Conservation (phyloP, 2,113 vertebrate species). For the Brachirus orientalis region DNA sequence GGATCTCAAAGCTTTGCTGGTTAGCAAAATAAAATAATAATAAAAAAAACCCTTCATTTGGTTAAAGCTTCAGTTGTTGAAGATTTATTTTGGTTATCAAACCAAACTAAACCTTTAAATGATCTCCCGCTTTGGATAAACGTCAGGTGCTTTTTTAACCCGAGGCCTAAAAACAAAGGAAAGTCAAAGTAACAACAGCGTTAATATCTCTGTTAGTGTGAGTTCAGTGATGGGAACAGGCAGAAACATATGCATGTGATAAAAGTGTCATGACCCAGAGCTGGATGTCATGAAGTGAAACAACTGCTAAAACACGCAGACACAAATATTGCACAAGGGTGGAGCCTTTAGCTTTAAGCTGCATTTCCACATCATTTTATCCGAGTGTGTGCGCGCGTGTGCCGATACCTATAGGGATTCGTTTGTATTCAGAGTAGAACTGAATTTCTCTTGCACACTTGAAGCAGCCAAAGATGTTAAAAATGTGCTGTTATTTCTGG, state of each 20-base stretch:
- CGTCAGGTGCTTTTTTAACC: no score
- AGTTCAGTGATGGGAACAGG: neutral
- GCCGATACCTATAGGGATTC: no score
- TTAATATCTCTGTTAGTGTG: neutral
- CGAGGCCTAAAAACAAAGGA: no score
- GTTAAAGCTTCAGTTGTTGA: no score
- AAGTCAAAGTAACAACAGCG: constrained; percentile 1
- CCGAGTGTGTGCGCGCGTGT: no score
- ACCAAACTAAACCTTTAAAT: neutral
- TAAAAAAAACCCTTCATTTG: no score
- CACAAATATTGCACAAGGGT: neutral
- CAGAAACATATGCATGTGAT: constrained; percentile 11
- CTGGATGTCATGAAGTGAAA: neutral
- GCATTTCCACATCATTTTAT: neutral
- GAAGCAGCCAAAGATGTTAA: no score
- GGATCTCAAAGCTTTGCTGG: constrained; percentile 91
- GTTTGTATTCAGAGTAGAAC: no score
- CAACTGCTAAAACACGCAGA: neutral
- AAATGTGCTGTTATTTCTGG: no score
- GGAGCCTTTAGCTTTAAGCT: neutral
- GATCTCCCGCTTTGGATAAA: no score
- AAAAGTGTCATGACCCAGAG: neutral
- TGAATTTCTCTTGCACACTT: no score
- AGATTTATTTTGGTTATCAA: no score
- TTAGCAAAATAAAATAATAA: constrained; percentile 68